These are phyloP conservation scores for Kryptopterus vitreolus DNA, from an alignment of 2,797 vertebrate genomes.

Conservation along the genomic window DNA sequence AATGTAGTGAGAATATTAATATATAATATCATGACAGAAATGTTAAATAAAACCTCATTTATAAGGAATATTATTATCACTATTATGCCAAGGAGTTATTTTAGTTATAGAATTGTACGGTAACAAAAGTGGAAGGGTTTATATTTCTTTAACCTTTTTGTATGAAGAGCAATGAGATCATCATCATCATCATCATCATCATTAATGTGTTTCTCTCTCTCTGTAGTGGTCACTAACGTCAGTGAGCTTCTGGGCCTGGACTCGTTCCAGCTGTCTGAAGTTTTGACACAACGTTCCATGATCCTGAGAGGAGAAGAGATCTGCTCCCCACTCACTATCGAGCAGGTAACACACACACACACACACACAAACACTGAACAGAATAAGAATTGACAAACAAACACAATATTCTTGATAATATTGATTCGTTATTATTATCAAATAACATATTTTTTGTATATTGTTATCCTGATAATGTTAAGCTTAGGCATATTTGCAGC, in stretches of 20 bases:
- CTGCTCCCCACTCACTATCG: slow-evolving; percentile 90
- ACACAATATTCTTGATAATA: no score
- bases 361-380: slow-evolving; percentile 17
- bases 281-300: slow-evolving; percentile 91
- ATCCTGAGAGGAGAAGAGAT: slow-evolving; percentile 93
- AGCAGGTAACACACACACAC: slow-evolving; percentile 75
- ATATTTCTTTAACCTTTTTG: background rate
- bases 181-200: background rate
- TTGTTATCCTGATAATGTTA: no score
- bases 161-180: background rate
- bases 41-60: background rate
- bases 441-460: no score
- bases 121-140: background rate
- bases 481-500: background rate
- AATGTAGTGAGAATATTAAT: background rate
- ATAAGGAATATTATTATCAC: background rate
- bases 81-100: background rate
- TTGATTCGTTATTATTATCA: background rate
- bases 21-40: background rate
- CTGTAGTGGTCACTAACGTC: slow-evolving; percentile 79
- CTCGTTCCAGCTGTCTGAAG: slow-evolving; percentile 87
- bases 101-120: background rate
- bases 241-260: slow-evolving; percentile 90
- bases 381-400: background rate
- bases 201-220: background rate